phyloP scores from a whole-genome alignment of 2,888 invertebrate species.

The Aphidius colemani region DNA sequence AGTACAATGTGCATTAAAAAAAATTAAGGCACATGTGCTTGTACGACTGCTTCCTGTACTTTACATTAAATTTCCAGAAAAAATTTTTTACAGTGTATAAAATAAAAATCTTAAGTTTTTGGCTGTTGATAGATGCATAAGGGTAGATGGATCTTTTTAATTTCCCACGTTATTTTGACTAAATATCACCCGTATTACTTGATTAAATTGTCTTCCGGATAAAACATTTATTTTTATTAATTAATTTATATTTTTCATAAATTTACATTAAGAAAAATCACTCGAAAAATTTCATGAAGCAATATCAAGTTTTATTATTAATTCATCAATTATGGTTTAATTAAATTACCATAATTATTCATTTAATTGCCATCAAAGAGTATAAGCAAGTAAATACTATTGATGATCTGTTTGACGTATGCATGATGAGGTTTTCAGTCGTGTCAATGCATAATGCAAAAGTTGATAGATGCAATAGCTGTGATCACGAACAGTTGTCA shows the following conservation, averaged over 20 bases:
- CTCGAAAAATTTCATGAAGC: too few species aligned
- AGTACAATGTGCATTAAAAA: too few species aligned
- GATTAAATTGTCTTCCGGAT: conserved; percentile 35
- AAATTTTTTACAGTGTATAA: too few species aligned
- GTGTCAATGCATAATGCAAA: conserved; percentile 50
- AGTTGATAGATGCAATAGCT: conserved; percentile 35
- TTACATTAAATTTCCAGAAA: too few species aligned
- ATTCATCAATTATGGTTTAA: too few species aligned
- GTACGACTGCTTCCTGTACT: too few species aligned
- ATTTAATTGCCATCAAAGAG: too few species aligned
- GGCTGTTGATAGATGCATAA: conserved; percentile 11
- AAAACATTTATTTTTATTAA: conserved; percentile 24
- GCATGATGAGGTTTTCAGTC: conserved; percentile 41
- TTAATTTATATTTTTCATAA: conserved; percentile 23
- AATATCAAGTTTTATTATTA: too few species aligned
- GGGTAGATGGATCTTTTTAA: conserved; percentile 22
- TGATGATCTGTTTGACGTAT: conserved; percentile 41
- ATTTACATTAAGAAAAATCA: not conserved
- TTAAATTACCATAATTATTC: too few species aligned
- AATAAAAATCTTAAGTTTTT: not conserved
- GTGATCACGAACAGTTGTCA: conserved; percentile 42
- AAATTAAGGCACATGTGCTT: too few species aligned
- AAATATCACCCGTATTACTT: conserved; percentile 35
- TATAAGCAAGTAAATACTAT: too few species aligned
- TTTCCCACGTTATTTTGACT: conserved; percentile 31